These are phyloP conservation scores for Notodonta dromedarius DNA, from an alignment of 2,888 invertebrate species.

Conservation along the genomic window DNA sequence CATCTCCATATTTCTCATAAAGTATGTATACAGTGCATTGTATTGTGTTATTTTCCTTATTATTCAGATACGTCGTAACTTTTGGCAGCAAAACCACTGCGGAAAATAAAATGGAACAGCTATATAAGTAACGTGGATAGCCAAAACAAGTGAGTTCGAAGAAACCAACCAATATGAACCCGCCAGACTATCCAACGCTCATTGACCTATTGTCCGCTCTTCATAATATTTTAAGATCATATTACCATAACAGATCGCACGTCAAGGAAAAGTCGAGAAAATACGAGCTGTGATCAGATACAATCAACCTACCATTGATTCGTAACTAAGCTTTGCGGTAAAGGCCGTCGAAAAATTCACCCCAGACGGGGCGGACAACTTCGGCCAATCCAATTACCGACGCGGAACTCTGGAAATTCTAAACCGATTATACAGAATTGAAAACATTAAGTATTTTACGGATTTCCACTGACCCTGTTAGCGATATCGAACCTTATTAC, in stretches of 20 bases:
- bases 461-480: constrained; percentile 55
- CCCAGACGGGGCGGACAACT: constrained; percentile 61
- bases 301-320: constrained; percentile 56
- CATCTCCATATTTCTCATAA: not conserved
- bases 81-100: not conserved
- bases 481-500: constrained; percentile 64
- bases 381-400: constrained; percentile 80
- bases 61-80: constrained; percentile 16
- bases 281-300: constrained; percentile 42
- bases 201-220: constrained; percentile 4
- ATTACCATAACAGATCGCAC: not conserved
- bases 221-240: constrained; percentile 1
- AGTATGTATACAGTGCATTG: constrained; percentile 8
- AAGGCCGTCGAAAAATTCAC: constrained; percentile 69
- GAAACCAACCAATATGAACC: constrained; percentile 1
- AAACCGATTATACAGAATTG: constrained; percentile 84
- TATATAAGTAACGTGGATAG: not conserved
- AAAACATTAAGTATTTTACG: constrained; percentile 83
- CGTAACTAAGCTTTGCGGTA: constrained; percentile 56
- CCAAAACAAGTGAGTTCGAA: constrained; percentile 7
- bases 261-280: constrained; percentile 26
- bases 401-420: constrained; percentile 81
- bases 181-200: constrained; percentile 5
- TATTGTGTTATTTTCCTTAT: constrained; percentile 12
- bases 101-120: not conserved